Conservation (phyloP, 2,113 vertebrate species). For the Lampris incognitus region DNA sequence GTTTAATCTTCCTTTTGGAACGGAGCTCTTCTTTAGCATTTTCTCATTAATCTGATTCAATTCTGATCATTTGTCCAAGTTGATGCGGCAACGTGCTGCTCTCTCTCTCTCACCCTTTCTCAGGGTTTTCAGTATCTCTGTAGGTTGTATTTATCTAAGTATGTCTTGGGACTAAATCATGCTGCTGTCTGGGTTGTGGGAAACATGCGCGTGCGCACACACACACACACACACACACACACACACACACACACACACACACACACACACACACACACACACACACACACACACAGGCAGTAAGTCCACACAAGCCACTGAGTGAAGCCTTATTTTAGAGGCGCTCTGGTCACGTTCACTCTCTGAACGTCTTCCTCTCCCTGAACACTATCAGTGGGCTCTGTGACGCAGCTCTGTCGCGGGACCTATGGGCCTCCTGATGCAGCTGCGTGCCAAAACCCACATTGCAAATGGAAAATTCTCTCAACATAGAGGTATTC, state of each 20-base stretch:
- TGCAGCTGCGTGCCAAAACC: constrained; percentile 16
- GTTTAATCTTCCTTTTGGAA: background rate
- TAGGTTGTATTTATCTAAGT: constrained; percentile 84
- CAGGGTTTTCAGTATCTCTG: constrained; percentile 62
- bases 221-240: constrained; percentile 5
- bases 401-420: constrained; percentile 46
- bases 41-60: no score
- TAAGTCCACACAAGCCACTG: constrained; percentile 33
- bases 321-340: constrained; percentile 72
- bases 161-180: constrained; percentile 79
- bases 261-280: background rate
- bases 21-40: background rate
- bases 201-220: constrained; percentile 41
- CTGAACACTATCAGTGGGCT: constrained; percentile 54
- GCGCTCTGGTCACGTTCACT: constrained; percentile 58
- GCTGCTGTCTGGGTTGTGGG: constrained; percentile 73
- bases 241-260: constrained; percentile 13
- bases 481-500: constrained; percentile 1
- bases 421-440: constrained; percentile 30
- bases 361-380: constrained; percentile 54
- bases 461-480: constrained; percentile 3
- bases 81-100: no score
- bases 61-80: no score
- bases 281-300: background rate
- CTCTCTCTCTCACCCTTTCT: background rate